Evolutionary conservation across 2,113 vertebrate species (phyloP), one percentile per base, ranked within the genome.

Genomic region (Naja naja): DNA sequence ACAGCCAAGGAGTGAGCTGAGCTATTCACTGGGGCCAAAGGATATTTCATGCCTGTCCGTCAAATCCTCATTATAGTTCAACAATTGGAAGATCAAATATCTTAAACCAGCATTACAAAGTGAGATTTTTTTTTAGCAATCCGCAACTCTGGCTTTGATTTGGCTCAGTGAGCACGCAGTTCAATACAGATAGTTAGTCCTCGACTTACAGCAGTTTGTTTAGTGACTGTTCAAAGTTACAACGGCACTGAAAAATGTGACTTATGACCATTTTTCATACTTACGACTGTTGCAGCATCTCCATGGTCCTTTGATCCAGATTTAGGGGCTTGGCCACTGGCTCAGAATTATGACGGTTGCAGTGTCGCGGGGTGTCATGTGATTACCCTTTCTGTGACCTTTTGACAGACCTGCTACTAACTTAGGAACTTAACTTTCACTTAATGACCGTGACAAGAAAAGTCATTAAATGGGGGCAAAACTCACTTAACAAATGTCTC

Each of bases 81-180:
- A 12, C 74, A 39, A 14, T 22, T 1, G 87, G 55, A 56, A 52
- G 85, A 27, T 4, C 8, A 4, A 43, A 5, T 55, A 54, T 4
- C 1, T 93, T 86, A 85, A 89, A 8, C 16, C 30, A 39, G 64
- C 56, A 91, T 49, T 74, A 18, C 0, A 89, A 7, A 22, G 0
- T 0, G 0, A 91, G 69, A 7, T 0, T 0, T 60, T 25, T 0
- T 0, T 60, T 27, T 25, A 94, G 0, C 87, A 4, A 81, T 47
- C 60, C 30, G 69, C 49, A 45, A 90, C 52, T 56, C 4, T 23
- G 18, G 3, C 88, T 95, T 91, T 55, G 90, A 2, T 45, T 14
- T 89, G n/a, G 88, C 0, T 74, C 2, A 23, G 20, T 22, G 4
- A 9, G 1, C 23, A 3, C 20, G 6, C 27, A 39, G 5, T 43